A percentile compares a stretch with the other conserved stretches of the same genome.
Evolutionary conservation across 1,140 invertebrate species (phyloP).

Genomic region (Apis mellifera): DNA sequence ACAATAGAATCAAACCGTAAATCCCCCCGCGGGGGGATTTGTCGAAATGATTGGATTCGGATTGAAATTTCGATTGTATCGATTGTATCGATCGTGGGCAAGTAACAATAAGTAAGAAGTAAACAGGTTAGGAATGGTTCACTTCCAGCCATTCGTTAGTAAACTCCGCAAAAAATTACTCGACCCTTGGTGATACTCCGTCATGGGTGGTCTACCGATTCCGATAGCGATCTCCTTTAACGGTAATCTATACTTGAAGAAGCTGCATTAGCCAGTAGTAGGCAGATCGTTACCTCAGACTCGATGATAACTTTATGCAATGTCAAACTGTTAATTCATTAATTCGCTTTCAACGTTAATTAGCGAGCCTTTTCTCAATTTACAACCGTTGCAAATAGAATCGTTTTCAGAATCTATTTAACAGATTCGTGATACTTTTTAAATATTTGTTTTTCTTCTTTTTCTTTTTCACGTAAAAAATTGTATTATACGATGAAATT

Average conservation of each 20-base stretch:
- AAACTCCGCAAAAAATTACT: constrained; percentile 30
- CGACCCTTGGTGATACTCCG: constrained; percentile 50
- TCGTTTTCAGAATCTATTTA: too few species aligned
- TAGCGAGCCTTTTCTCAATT: background rate
- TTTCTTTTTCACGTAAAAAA: too few species aligned
- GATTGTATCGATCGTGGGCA: constrained; percentile 3
- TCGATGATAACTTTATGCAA: background rate
- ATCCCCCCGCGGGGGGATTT: background rate
- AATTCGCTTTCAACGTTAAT: background rate
- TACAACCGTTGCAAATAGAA: background rate
- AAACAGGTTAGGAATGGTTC: background rate
- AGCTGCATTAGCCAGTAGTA: constrained; percentile 17
- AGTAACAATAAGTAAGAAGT: background rate
- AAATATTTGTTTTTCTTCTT: too few species aligned
- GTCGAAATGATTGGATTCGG: background rate
- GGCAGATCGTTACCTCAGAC: constrained; percentile 27
- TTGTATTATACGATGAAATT: too few species aligned
- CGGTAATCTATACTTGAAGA: constrained; percentile 48
- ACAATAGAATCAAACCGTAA: background rate
- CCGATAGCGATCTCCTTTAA: constrained; percentile 56
- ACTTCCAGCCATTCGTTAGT: constrained; percentile 38
- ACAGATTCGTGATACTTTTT: too few species aligned
- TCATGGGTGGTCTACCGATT: constrained; percentile 55
- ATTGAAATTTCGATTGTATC: constrained; percentile 9
- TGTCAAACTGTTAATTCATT: background rate